Conservation (phyloP, 2,888 invertebrate genomes). For the Thymelicus acteon region DNA sequence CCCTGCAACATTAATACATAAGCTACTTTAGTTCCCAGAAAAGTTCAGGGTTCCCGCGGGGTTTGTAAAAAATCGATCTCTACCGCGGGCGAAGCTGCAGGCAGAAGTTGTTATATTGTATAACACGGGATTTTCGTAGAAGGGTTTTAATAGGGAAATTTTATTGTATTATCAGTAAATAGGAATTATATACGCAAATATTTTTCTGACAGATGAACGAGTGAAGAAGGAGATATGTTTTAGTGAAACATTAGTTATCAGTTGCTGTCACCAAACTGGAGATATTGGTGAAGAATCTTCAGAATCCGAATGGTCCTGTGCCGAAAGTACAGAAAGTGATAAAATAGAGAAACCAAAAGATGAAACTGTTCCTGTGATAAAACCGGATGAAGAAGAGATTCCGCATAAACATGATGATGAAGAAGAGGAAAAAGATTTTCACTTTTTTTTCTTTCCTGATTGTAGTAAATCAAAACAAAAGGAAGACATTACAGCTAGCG, state of each 20-base stretch:
- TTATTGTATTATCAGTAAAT: no score
- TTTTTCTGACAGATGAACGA: conserved; percentile 65
- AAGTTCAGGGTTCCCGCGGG: no score
- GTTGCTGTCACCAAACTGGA: conserved; percentile 75
- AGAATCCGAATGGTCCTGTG: conserved; percentile 74
- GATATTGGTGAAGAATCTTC: conserved; percentile 60
- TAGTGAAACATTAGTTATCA: conserved; percentile 81
- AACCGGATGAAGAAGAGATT: conserved; percentile 53
- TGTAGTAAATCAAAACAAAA: conserved; percentile 62
- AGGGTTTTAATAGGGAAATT: no score
- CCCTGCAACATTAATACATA: no score
- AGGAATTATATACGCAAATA: not conserved
- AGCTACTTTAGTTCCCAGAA: no score
- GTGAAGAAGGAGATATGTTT: conserved; percentile 80
- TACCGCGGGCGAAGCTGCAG: no score
- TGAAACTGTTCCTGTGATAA: conserved; percentile 49
- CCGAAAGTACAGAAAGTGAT: conserved; percentile 55
- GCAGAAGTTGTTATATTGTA: no score
- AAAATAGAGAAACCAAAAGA: conserved; percentile 53
- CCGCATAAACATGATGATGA: conserved; percentile 48
- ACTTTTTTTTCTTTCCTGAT: conserved; percentile 78
- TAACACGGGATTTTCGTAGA: no score
- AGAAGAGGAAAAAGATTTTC: conserved; percentile 67
- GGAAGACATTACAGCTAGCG: conserved; percentile 54
- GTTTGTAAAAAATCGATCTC: no score